Percentiles rank a stretch among this genome's conserved stretches.
These are phyloP conservation scores for Panthera tigris DNA, from an alignment of 2,113 vertebrate genomes.

Conservation along the genomic window DNA sequence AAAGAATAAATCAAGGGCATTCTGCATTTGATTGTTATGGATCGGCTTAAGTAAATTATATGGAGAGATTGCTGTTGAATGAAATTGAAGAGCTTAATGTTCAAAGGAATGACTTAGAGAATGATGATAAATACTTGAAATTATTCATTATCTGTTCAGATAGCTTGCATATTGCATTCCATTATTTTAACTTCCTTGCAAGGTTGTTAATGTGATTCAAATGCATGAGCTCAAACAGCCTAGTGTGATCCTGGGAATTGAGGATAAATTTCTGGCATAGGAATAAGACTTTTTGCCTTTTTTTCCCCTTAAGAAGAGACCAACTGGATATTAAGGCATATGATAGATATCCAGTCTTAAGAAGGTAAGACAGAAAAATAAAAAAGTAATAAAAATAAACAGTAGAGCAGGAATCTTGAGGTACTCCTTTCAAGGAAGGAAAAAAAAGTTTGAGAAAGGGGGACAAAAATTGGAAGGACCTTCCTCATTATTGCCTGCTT, in stretches of 20 bases:
- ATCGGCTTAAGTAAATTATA: slow-evolving; percentile 45
- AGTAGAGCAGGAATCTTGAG: neutral
- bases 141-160: slow-evolving; percentile 56
- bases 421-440: neutral
- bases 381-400: neutral
- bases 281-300: neutral
- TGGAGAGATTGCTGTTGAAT: neutral
- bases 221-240: neutral
- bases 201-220: slow-evolving; percentile 33
- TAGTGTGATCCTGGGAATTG: neutral
- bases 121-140: slow-evolving; percentile 35
- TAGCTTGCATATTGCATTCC: slow-evolving; percentile 40
- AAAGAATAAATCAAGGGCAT: slow-evolving; percentile 48
- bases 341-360: neutral
- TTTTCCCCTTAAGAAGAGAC: neutral
- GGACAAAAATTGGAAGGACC: neutral
- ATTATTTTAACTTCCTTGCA: slow-evolving; percentile 59
- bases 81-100: slow-evolving; percentile 59
- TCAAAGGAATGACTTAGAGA: slow-evolving; percentile 52
- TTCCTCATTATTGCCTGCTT: neutral
- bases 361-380: neutral
- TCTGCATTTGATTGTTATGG: slow-evolving; percentile 50
- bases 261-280: neutral
- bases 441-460: neutral
- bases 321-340: neutral